These are phyloP conservation scores for Lepus americanus DNA, from an alignment of 2,113 vertebrate genomes.

Conservation along the genomic window DNA sequence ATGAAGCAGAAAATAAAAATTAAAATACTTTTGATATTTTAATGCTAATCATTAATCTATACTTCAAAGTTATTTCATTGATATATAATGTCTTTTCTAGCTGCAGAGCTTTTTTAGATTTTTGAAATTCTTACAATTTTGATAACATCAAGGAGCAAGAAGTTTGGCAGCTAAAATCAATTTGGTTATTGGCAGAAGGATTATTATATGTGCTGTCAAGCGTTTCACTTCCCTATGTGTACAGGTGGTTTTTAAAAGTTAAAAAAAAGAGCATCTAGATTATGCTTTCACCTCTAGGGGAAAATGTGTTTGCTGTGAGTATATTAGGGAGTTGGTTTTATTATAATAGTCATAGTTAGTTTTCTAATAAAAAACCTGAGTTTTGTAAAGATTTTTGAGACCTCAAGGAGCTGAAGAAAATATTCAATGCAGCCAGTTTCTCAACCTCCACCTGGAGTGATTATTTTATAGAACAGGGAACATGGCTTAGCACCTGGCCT, in stretches of 20 bases:
- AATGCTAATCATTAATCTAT: conserved; percentile 75
- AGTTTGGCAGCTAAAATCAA: conserved; percentile 9
- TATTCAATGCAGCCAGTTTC: background rate
- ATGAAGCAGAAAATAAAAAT: conserved; percentile 86
- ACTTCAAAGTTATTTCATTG: conserved; percentile 67
- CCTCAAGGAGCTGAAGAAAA: background rate
- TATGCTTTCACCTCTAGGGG: conserved; percentile 19
- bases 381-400: background rate
- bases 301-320: background rate
- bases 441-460: background rate
- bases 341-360: background rate
- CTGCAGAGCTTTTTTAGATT: conserved; percentile 14
- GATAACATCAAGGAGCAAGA: background rate
- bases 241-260: background rate
- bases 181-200: conserved; percentile 49
- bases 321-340: background rate
- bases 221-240: background rate
- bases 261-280: background rate
- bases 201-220: conserved; percentile 36
- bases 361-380: background rate
- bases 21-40: conserved; percentile 82
- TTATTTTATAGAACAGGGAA: background rate
- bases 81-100: conserved; percentile 37
- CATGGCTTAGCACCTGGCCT: background rate
- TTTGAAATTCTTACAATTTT: conserved; percentile 1